Base-by-base conservation (phyloP, 2,797 vertebrate species). In the Phataginus tricuspis region DNA sequence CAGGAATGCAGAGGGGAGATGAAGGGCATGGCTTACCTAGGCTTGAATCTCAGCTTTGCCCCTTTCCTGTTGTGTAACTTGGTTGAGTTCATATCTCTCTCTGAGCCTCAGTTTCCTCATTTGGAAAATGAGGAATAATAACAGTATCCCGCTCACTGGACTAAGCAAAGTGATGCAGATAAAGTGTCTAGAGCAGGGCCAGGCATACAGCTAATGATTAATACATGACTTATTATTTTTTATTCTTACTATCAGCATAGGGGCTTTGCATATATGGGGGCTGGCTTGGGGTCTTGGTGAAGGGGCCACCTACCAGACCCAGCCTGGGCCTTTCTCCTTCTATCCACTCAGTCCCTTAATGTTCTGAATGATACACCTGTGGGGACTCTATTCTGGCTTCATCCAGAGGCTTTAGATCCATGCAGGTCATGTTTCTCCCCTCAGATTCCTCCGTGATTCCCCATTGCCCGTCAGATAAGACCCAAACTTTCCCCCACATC, bases 31-130 rank as follows among this genome's bases (percentile, higher is more conserved):
- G 42, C 61, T 69, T 11, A 2, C 59, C 31, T 4, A 53, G 90
- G 39, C 69, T 71, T 27, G 4, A 34, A 23, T 53, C 78, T 86
- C 74, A 14, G 74, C 34, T 61, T 69, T 14, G 59, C 61, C 49
- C 23, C 31, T 71, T 34, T 74, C 31, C 39, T 5, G 0, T 12
- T 14, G 16, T 51, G 57, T 59, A 66, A 51, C 12, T 0, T 42
- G 57, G 59, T 55, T 71, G 23, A 64, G 45, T 51, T 78, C 57
- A 7, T 7, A 1, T 34, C 15, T 42, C 11, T 82, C 75, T 64
- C 72, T 21, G 61, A 66, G 51, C 82, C 92, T 90, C 7, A 15
- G 57, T 91, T 87, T 95, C 92, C 51, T 69, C 12, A 7, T n/a
- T 79, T 91, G 55, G 53, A 74, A 83, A 84, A 51, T 13, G 34